Base-by-base conservation (phyloP, 2,113 vertebrate species). In the Chroicocephalus ridibundus region DNA sequence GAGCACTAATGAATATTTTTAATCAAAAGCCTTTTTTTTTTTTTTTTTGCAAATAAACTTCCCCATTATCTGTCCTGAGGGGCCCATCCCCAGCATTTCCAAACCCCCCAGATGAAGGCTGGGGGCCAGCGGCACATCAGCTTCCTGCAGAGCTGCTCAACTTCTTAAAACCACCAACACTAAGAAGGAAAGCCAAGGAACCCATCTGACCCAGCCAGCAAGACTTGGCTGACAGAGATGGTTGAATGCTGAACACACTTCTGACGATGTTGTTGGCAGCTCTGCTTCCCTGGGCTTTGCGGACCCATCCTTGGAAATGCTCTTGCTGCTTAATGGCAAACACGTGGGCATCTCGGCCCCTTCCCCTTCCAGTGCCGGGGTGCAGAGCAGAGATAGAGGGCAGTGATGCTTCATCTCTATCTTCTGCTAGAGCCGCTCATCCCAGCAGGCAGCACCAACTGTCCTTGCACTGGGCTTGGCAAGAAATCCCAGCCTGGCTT, bases 61-160 rank as follows among this genome's bases (percentile, higher is more conserved):
- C 49, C 40, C 58, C 34, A 38, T 78, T 42, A 83, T 85, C 34
- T 64, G 20, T 75, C 88, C 82, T 62, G 75, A 86, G 76, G 51
- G 90, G 85, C 71, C 88, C 60, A 75, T 75, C n/a, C 82, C 3
- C 46, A 34, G 82, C 61, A 6, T 86, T 95, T 80, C 82, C 85
- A 82, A 21, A 1, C 74, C 61, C 72, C 69, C 42, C 25, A 36
- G 80, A 55, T 14, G 57, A 76, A 32, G 95, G 90, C 76, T 71
- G 64, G 40, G 60, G 77, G 92, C 88, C 96, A 97, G 79, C 90
- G 88, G 86, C 89, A 80, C 75, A 70, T 90, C 92, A 93, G 92
- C 93, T 93, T 68, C 93, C 91, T 91, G 91, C 89, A 91, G 94
- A 66, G 96, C 85, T 70, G 71, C 90, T 95, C 62, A 29, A 36